A percentile compares a stretch with the other conserved stretches of the same genome.
These are phyloP conservation scores for Coelopa frigida DNA, from an alignment of 1,140 invertebrate genomes.

Conservation along the genomic window DNA sequence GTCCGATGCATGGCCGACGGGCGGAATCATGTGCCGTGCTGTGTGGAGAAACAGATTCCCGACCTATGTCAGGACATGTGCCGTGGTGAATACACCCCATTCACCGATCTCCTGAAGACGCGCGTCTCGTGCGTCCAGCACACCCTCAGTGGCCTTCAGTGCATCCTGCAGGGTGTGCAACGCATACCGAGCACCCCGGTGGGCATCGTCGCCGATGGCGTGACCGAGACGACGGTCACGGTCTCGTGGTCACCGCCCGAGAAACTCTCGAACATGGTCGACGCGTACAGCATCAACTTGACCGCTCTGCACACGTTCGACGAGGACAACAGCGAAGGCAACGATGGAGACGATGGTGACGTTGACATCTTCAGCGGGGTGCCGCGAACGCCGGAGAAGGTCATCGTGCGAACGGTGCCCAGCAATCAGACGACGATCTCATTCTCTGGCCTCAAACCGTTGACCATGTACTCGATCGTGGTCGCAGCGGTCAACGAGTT, in stretches of 20 bases:
- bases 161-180: slow-evolving; percentile 74
- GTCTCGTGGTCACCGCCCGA: slow-evolving; percentile 61
- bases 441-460: slow-evolving; percentile 55
- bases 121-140: slow-evolving; percentile 75
- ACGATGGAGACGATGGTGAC: slow-evolving; percentile 4
- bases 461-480: slow-evolving; percentile 75
- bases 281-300: slow-evolving; percentile 63
- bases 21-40: slow-evolving; percentile 76
- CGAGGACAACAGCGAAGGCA: slow-evolving; percentile 27
- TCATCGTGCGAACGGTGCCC: slow-evolving; percentile 46
- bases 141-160: slow-evolving; percentile 72
- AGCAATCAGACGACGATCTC: slow-evolving; percentile 52
- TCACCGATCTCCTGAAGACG: slow-evolving; percentile 74
- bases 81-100: slow-evolving; percentile 72
- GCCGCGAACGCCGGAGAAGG: slow-evolving; percentile 5
- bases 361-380: not conserved
- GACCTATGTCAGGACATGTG: slow-evolving; percentile 79
- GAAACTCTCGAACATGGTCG: slow-evolving; percentile 56
- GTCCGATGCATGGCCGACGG: slow-evolving; percentile 70
- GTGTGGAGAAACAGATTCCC: slow-evolving; percentile 68
- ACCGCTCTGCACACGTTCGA: slow-evolving; percentile 62
- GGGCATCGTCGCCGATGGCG: slow-evolving; percentile 59
- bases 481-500: slow-evolving; percentile 64
- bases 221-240: slow-evolving; percentile 61
- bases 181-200: slow-evolving; percentile 64